These are phyloP conservation scores for Zosterops lateralis DNA, from an alignment of 2,113 vertebrate genomes.

Conservation along the genomic window DNA sequence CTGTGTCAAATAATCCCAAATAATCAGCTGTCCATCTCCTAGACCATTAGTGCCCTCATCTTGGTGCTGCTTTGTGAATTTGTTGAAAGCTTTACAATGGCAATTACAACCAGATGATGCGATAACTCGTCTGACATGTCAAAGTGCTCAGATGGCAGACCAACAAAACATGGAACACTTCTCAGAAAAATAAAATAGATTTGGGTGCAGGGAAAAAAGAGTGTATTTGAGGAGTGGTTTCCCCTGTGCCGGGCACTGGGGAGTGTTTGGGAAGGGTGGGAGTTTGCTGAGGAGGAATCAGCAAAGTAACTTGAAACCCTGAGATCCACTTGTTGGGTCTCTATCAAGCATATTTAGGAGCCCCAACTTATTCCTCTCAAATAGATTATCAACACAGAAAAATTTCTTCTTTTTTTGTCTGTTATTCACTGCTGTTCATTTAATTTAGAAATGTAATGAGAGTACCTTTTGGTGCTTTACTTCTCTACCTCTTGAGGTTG, in stretches of 20 bases:
- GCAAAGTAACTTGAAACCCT: background rate
- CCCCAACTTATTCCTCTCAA: background rate
- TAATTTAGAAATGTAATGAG: background rate
- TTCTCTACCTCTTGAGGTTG: background rate
- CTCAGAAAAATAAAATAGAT: background rate
- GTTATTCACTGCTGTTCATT: background rate
- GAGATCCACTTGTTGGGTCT: background rate
- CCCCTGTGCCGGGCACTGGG: background rate
- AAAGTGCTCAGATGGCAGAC: background rate
- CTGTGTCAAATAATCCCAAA: background rate
- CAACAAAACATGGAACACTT: background rate
- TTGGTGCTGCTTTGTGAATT: background rate
- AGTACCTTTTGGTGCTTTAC: background rate
- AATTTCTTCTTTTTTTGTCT: background rate
- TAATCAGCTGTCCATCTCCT: background rate
- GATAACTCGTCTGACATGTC: rapidly evolving
- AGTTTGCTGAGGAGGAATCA: background rate
- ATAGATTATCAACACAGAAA: background rate
- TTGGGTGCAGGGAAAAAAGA: background rate
- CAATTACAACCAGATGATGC: slow-evolving; percentile 37
- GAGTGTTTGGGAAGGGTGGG: background rate
- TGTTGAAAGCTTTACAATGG: background rate
- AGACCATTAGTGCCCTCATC: background rate
- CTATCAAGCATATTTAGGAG: background rate
- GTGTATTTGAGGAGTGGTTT: background rate